Evolutionary conservation across 2,113 vertebrate species (phyloP).

Genomic region (Pan paniscus): DNA sequence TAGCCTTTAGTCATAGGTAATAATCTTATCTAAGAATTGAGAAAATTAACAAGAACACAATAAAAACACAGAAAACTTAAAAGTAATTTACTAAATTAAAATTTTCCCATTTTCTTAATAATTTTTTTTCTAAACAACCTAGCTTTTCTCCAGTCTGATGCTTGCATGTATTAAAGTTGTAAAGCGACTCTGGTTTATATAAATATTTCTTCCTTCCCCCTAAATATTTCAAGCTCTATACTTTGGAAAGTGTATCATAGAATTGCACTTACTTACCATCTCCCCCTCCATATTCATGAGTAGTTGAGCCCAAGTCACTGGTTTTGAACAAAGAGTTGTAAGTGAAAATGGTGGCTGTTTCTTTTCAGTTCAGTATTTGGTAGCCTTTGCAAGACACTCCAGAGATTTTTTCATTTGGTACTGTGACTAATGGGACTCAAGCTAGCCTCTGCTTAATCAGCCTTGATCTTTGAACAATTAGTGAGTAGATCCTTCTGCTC

Average conservation of each 20-base stretch:
- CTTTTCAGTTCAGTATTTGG: background rate
- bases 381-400: background rate
- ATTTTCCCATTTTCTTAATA: background rate
- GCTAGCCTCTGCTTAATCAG: background rate
- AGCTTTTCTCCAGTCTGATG: background rate
- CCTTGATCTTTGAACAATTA: background rate
- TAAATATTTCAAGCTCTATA: background rate
- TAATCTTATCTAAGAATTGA: background rate
- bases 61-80: background rate
- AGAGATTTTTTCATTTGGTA: background rate
- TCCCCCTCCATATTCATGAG: background rate
- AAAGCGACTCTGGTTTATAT: background rate
- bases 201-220: background rate
- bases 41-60: background rate
- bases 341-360: background rate
- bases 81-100: slow-evolving; percentile 1
- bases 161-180: background rate
- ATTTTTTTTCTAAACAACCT: background rate
- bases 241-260: background rate
- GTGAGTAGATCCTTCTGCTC: background rate
- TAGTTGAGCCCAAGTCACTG: background rate
- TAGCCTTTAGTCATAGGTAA: background rate
- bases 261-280: background rate
- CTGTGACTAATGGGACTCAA: background rate
- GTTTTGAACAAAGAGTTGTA: background rate